Evolutionary conservation across 2,113 vertebrate species (phyloP).

Genomic region (Datnioides undecimradiatus): DNA sequence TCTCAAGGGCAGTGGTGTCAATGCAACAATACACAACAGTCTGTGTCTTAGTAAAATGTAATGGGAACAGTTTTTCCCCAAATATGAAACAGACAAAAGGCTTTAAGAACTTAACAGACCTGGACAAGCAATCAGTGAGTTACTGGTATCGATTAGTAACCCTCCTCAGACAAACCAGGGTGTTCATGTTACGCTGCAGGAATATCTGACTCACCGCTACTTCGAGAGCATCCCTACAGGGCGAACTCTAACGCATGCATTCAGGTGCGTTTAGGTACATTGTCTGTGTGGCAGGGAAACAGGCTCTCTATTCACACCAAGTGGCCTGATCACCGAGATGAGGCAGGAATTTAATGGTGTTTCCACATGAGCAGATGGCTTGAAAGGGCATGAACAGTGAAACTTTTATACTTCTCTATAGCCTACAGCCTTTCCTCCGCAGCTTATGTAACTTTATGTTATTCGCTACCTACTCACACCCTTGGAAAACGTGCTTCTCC

Average conservation of each 20-base stretch:
- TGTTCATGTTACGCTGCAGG: slow-evolving; percentile 9
- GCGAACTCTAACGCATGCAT: neutral
- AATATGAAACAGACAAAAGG: neutral
- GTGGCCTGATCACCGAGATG: slow-evolving; percentile 9
- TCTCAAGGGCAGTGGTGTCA: too few relatives aligned
- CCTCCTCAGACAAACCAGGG: neutral
- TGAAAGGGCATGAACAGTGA: slow-evolving; percentile 40
- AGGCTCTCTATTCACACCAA: slow-evolving; percentile 14
- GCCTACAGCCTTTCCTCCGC: slow-evolving; percentile 47
- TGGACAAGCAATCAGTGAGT: neutral
- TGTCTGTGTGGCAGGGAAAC: slow-evolving; percentile 14
- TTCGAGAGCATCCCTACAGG: neutral
- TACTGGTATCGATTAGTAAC: slow-evolving; percentile 11
- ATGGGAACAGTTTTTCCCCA: neutral
- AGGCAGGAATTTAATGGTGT: slow-evolving; percentile 21
- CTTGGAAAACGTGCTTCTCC: slow-evolving; percentile 31
- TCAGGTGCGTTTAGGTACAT: neutral
- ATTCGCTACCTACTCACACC: slow-evolving; percentile 43
- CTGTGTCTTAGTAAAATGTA: neutral
- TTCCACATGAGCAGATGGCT: slow-evolving; percentile 41
- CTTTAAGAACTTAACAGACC: neutral
- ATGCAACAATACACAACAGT: neutral
- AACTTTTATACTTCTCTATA: slow-evolving; percentile 6
- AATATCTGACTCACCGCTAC: slow-evolving; percentile 2
- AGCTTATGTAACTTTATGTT: slow-evolving; percentile 47